Conservation (phyloP, 2,797 vertebrate species). For the Lacerta bilineata region DNA sequence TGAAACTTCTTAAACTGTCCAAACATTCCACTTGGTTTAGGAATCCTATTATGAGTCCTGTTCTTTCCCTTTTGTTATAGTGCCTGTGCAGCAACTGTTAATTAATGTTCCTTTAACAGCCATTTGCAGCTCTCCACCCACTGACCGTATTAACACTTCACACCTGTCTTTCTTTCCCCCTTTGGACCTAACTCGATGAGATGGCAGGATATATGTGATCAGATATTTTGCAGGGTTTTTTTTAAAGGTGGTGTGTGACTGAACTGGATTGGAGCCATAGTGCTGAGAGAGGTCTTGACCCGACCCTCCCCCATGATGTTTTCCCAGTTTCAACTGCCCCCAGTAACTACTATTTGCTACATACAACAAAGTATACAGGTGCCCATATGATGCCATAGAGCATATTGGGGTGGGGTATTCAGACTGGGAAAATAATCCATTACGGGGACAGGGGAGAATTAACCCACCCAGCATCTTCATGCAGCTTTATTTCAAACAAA, state of each 20-base stretch:
- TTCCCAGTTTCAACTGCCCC: not conserved
- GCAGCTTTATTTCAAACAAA: too few species aligned
- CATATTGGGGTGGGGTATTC: too few species aligned
- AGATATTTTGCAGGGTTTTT: not conserved
- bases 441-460: too few species aligned
- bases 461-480: too few species aligned
- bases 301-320: rapidly evolving
- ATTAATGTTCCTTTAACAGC: not conserved
- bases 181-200: not conserved
- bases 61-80: not conserved
- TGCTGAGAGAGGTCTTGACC: not conserved
- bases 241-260: not conserved
- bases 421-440: too few species aligned
- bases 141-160: not conserved
- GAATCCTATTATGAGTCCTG: not conserved
- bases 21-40: not conserved
- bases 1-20: not conserved
- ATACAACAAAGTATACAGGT: not conserved
- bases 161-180: not conserved
- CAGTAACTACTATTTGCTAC: not conserved
- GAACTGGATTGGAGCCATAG: too few species aligned
- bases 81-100: not conserved
- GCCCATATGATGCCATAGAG: too few species aligned
- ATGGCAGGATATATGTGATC: not conserved
- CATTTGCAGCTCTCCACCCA: not conserved